Base-by-base conservation (phyloP, 2,888 invertebrate species). In the Meganola albula region DNA sequence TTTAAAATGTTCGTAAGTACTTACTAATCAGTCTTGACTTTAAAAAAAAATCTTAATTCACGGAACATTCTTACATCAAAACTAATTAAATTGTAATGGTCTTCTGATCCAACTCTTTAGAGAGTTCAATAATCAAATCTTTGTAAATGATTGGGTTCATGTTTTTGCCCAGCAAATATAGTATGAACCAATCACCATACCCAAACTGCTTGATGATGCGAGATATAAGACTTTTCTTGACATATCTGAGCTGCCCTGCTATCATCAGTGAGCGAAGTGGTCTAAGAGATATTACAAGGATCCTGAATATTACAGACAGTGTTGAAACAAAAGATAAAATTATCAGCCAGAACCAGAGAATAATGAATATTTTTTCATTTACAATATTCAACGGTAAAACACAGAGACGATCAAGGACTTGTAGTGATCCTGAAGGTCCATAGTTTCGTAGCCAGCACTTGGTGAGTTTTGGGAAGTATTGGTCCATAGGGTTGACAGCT, bases 171-270 rank as follows among this genome's bases (percentile, higher is more conserved):
- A 95, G 80, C 60, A 92, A 90, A 64, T 92, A 90, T 6, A 95
- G 72, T 18, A 95, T 64, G 67, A 94, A 94, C 91, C 93, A 94
- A 67, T 94, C 94, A 0, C 92, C 92, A 39, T 90, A 90, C 31
- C 87, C 84, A 23, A 90, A 78, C 31, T 72, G 71, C 37, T 75
- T 78, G 0, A 89, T 83, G 37, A 91, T 82, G 29, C 74, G 74
- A 1, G 80, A 78, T 4, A 90, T 86, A 21, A 86, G 69, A 47
- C 75, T 80, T 12, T 75, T 78, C 34, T 89, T 84, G 10, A 88
- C 84, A 46, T 68, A 72, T 32, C 90, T 80, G 14, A 89, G 77
- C 47, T 90, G 89, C 1, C 90, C 90, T 61, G 89, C 85, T 11
- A 92, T 76, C 53, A 92, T 79, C 43, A 89, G 79, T 21, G 88